Percentiles rank a stretch among this genome's conserved stretches.
phyloP scores from a whole-genome alignment of 1,140 invertebrate genomes.

The Atopsyche davidsoni region DNA sequence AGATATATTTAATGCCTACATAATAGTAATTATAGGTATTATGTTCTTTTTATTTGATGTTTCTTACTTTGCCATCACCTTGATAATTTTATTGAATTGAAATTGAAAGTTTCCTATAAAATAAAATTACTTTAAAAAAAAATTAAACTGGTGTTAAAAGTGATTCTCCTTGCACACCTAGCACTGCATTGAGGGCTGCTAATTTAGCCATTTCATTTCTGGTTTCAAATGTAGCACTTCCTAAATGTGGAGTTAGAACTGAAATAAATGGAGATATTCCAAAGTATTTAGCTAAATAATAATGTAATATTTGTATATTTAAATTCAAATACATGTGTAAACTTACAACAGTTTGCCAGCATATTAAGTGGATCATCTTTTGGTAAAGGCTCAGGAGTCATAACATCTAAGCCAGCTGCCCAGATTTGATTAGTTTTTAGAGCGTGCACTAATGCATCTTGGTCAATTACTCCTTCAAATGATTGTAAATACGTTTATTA shows the following conservation, averaged over 20 bases:
- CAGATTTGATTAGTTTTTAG: conserved; percentile 65
- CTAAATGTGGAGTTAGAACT: conserved; percentile 82
- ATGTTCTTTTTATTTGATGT: no score
- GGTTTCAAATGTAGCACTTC: conserved; percentile 74
- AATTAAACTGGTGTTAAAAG: conserved; percentile 49
- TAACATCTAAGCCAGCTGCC: conserved; percentile 86
- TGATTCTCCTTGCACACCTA: conserved; percentile 59
- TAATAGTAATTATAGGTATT: no score
- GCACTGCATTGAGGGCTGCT: conserved; percentile 74
- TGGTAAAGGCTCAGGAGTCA: conserved; percentile 81
- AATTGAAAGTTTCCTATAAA: no score
- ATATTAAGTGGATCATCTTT: conserved; percentile 66
- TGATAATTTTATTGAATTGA: no score
- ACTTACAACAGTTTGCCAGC: conserved; percentile 71
- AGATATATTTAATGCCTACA: no score
- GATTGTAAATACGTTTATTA: conserved; percentile 4
- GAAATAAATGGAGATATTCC: conserved; percentile 33
- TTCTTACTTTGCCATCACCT: no score
- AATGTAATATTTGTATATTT: conserved; percentile 1
- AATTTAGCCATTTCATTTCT: conserved; percentile 71
- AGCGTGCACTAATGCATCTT: conserved; percentile 67
- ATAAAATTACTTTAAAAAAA: no score
- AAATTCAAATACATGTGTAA: background rate
- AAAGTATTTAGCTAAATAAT: background rate
- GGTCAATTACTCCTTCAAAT: conserved; percentile 60